Conservation (phyloP, 2,113 vertebrate genomes). For the Thinocorus orbignyianus region DNA sequence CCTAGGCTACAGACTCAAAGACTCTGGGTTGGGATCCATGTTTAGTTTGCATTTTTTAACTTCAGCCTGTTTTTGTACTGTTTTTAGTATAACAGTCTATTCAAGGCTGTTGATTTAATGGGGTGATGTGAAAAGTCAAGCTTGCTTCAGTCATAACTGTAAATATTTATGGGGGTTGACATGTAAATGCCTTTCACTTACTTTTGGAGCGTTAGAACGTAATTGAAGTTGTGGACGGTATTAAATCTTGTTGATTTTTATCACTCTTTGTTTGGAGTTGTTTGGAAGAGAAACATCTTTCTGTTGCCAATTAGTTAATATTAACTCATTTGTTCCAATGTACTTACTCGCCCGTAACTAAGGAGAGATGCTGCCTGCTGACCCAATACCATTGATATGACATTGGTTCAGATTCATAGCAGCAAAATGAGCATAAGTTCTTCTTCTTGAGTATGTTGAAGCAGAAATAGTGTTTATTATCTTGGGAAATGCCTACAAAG, state of each 20-base stretch:
- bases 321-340: conserved; percentile 65
- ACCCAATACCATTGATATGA: conserved; percentile 4
- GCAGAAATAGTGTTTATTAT: neutral
- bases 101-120: neutral
- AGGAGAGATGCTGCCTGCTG: conserved; percentile 34
- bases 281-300: conserved; percentile 51
- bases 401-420: conserved; percentile 15
- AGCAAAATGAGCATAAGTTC: neutral
- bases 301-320: conserved; percentile 57
- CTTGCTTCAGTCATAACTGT: neutral
- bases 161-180: conserved; percentile 32
- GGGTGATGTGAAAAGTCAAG: neutral
- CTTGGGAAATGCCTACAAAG: neutral
- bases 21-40: neutral
- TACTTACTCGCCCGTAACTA: conserved; percentile 54
- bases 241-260: conserved; percentile 63
- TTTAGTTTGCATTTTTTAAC: neutral
- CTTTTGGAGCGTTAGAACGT: neutral
- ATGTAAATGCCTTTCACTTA: conserved; percentile 50
- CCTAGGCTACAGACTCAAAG: neutral
- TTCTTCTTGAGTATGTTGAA: neutral
- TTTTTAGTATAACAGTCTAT: neutral
- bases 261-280: conserved; percentile 58
- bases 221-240: conserved; percentile 32
- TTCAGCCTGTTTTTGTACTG: neutral